Evolutionary conservation across 2,888 invertebrate species (phyloP).

Genomic region (Cheilosia impressa): DNA sequence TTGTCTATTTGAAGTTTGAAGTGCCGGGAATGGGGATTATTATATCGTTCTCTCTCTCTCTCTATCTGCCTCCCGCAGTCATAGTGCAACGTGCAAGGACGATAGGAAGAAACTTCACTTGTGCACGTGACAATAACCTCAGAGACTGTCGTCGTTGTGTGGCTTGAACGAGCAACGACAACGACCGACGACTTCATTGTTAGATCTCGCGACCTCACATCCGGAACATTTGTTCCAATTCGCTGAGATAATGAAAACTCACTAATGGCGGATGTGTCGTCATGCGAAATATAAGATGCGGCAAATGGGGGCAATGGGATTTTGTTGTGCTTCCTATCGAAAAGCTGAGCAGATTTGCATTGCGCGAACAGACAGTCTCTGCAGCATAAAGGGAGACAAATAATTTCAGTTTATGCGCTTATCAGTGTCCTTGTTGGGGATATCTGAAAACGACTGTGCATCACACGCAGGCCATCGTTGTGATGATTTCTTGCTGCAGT

Average conservation of each 20-base stretch:
- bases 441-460: too few relatives aligned
- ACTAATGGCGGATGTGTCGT: conserved; percentile 68
- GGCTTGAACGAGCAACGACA: conserved; percentile 13
- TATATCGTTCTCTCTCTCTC: conserved; percentile 47
- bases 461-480: too few relatives aligned
- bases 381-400: conserved; percentile 4
- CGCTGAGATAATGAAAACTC: conserved; percentile 67
- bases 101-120: conserved; percentile 21
- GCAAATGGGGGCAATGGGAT: conserved; percentile 65
- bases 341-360: conserved; percentile 45
- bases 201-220: conserved; percentile 56
- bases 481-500: conserved; percentile 16
- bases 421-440: too few relatives aligned
- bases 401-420: not conserved
- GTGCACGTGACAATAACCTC: conserved; percentile 63
- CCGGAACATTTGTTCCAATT: conserved; percentile 67
- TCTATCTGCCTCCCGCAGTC: conserved; percentile 4
- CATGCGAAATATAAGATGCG: conserved; percentile 57
- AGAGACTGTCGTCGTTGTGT: conserved; percentile 9
- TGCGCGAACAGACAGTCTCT: conserved; percentile 22
- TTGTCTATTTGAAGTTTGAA: conserved; percentile 53
- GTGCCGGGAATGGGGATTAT: conserved; percentile 51
- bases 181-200: conserved; percentile 14
- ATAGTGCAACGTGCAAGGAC: conserved; percentile 38
- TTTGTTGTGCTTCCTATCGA: conserved; percentile 41